These are phyloP conservation scores for Neogobius melanostomus DNA, from an alignment of 2,113 vertebrate genomes.

Conservation along the genomic window DNA sequence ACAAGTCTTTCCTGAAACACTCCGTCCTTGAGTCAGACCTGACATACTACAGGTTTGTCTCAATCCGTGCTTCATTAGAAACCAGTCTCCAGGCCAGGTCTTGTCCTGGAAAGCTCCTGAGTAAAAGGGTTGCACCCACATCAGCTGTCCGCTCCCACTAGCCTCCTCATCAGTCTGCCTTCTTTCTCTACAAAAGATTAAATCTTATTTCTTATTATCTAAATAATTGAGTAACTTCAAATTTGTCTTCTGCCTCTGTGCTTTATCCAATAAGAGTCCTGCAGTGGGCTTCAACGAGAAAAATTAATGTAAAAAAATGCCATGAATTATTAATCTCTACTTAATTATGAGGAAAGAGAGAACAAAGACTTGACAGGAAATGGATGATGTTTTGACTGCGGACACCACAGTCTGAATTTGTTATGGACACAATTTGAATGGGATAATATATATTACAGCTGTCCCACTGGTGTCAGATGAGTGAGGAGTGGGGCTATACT, in stretches of 20 bases:
- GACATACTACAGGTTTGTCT: slow-evolving; percentile 40
- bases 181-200: slow-evolving; percentile 54
- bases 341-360: slow-evolving; percentile 70
- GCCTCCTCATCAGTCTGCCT: slow-evolving; percentile 21
- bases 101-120: slow-evolving; percentile 59
- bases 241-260: slow-evolving; percentile 67
- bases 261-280: slow-evolving; percentile 71
- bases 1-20: slow-evolving; percentile 23
- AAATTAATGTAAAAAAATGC: slow-evolving; percentile 57
- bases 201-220: slow-evolving; percentile 69
- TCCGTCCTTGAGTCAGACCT: slow-evolving; percentile 21
- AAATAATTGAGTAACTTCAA: slow-evolving; percentile 73
- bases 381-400: slow-evolving; percentile 72
- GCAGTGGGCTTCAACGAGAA: slow-evolving; percentile 46
- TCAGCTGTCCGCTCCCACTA: slow-evolving; percentile 39
- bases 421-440: slow-evolving; percentile 69
- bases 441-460: slow-evolving; percentile 60
- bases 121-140: slow-evolving; percentile 36
- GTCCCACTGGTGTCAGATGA: slow-evolving; percentile 53
- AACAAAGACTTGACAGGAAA: slow-evolving; percentile 62
- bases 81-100: slow-evolving; percentile 51
- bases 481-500: slow-evolving; percentile 35
- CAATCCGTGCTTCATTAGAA: slow-evolving; percentile 50
- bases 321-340: slow-evolving; percentile 77
- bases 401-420: slow-evolving; percentile 60